These are phyloP conservation scores for Corythoichthys haematopterus DNA, from an alignment of 2,113 vertebrate genomes.

Conservation along the genomic window DNA sequence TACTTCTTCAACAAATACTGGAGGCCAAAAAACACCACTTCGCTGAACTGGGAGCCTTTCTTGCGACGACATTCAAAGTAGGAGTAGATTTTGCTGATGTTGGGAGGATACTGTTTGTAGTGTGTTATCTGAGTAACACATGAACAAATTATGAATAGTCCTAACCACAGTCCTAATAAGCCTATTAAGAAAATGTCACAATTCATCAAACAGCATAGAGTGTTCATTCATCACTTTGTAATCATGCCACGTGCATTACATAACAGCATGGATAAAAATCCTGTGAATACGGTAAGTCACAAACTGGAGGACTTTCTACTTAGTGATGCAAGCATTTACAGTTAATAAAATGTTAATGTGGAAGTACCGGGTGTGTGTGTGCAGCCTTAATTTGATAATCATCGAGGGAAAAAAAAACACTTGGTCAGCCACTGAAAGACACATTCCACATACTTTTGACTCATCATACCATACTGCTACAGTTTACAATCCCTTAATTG, in stretches of 20 bases:
- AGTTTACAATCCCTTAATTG: background rate
- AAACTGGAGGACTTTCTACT: constrained; percentile 7
- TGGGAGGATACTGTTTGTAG: constrained; percentile 74
- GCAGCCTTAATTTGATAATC: constrained; percentile 33
- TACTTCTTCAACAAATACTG: constrained; percentile 76
- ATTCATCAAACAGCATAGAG: background rate
- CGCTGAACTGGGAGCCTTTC: constrained; percentile 62
- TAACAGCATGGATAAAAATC: background rate
- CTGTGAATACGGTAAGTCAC: background rate
- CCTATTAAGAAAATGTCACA: background rate
- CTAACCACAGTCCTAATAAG: background rate
- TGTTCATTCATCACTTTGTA: background rate
- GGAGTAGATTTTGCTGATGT: constrained; percentile 72
- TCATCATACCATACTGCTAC: background rate
- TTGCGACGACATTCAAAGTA: constrained; percentile 73
- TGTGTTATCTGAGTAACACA: constrained; percentile 67
- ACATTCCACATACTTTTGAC: constrained; percentile 5
- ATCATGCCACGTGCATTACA: background rate
- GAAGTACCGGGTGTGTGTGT: constrained; percentile 22
- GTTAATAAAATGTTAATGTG: constrained; percentile 14
- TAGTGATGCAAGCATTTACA: constrained; percentile 1
- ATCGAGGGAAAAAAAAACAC: constrained; percentile 20
- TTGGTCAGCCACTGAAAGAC: constrained; percentile 9
- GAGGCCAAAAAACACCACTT: constrained; percentile 75
- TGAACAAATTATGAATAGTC: background rate